Evolutionary conservation across 2,888 invertebrate genomes (phyloP).

Genomic region (Andrena dorsata): DNA sequence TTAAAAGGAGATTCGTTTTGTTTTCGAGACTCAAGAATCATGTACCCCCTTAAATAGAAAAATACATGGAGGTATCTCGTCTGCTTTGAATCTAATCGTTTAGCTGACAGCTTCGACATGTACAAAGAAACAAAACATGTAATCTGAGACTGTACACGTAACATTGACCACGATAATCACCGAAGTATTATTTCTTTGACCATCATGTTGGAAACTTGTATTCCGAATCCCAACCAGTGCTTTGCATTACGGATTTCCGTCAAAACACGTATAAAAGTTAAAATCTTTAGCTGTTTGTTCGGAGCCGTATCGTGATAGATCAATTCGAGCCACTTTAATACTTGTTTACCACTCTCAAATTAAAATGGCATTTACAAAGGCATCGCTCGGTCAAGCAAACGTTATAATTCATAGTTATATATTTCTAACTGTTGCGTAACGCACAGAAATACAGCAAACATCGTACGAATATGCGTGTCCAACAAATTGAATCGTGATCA

Average conservation of each 20-base stretch:
- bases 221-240: conserved; percentile 55
- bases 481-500: conserved; percentile 51
- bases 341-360: conserved; percentile 35
- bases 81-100: conserved; percentile 41
- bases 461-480: conserved; percentile 66
- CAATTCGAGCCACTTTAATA: conserved; percentile 20
- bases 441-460: conserved; percentile 69
- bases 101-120: conserved; percentile 45
- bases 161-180: conserved; percentile 53
- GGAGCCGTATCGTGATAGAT: conserved; percentile 43
- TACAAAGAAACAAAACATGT: conserved; percentile 53
- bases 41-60: conserved; percentile 64
- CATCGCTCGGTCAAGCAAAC: conserved; percentile 41
- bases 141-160: conserved; percentile 55
- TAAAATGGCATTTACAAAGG: conserved; percentile 41
- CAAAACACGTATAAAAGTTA: conserved; percentile 56
- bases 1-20: conserved; percentile 29
- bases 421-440: conserved; percentile 26
- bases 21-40: conserved; percentile 50
- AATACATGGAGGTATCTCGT: conserved; percentile 48
- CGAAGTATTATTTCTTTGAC: conserved; percentile 51
- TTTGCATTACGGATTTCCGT: conserved; percentile 23
- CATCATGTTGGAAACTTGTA: conserved; percentile 46
- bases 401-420: conserved; percentile 6
- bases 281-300: conserved; percentile 37